Conservation (phyloP, 2,797 vertebrate genomes). For the Gadopsis bispinosus region DNA sequence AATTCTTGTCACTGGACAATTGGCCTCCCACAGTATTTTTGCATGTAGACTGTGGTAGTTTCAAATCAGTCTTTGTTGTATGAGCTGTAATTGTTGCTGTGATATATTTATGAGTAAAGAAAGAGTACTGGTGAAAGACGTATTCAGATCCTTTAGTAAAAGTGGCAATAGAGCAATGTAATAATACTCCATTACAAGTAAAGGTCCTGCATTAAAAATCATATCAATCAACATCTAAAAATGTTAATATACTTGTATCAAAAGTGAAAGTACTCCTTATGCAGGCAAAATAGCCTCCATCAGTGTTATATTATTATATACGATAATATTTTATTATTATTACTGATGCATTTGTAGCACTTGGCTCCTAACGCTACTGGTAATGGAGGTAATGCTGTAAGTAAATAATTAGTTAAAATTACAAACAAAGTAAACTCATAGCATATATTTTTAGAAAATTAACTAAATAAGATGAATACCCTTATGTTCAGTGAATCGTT, state of each 20-base stretch:
- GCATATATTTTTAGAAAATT: too few species aligned
- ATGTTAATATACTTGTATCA: not conserved
- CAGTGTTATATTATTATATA: not conserved
- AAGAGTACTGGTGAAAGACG: not conserved
- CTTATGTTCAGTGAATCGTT: too few species aligned
- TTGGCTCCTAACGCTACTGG: too few species aligned
- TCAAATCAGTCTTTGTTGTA: constrained; percentile 15
- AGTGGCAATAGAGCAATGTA: not conserved
- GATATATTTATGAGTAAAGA: not conserved
- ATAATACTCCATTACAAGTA: not conserved
- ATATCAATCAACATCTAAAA: not conserved
- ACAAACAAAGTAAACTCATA: too few species aligned
- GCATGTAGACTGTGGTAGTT: constrained; percentile 16
- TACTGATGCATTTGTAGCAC: not conserved
- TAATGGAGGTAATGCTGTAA: too few species aligned
- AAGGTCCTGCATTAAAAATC: not conserved
- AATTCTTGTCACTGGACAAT: constrained; percentile 12
- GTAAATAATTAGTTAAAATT: too few species aligned
- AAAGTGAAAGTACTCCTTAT: not conserved
- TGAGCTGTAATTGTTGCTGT: not conserved
- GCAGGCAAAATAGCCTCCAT: not conserved
- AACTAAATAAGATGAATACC: too few species aligned
- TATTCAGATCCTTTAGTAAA: not conserved
- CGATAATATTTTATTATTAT: not conserved
- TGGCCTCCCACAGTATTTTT: constrained; percentile 9